These are phyloP conservation scores for Semaprochilodus insignis DNA, from an alignment of 2,797 vertebrate genomes.

Conservation along the genomic window DNA sequence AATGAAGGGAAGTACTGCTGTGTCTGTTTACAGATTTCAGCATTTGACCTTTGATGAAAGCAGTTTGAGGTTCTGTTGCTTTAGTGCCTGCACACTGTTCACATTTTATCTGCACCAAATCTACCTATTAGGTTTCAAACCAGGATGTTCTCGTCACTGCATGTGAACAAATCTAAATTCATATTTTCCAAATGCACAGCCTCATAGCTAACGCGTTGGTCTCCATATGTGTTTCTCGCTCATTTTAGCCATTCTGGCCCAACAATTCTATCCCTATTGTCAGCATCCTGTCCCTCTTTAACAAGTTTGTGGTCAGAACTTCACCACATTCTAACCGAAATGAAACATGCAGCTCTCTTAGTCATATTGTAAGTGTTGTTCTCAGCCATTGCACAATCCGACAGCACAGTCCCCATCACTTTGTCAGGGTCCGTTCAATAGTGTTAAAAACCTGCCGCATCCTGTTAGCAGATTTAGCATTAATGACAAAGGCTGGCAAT, in stretches of 20 bases:
- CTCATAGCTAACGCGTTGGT: conserved; percentile 6
- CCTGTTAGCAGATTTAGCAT: conserved; percentile 38
- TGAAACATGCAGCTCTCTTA: conserved; percentile 55
- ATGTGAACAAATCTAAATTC: background rate
- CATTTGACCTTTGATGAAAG: conserved; percentile 18
- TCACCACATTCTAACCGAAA: conserved; percentile 43
- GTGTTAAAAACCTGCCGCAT: conserved; percentile 24
- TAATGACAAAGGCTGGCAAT: conserved; percentile 23
- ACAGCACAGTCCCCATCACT: background rate
- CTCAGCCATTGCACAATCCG: conserved; percentile 38
- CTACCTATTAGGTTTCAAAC: background rate
- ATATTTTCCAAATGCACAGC: background rate
- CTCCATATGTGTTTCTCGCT: conserved; percentile 8
- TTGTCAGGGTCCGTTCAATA: conserved; percentile 32
- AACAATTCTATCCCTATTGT: conserved; percentile 7
- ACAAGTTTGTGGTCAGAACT: conserved; percentile 57
- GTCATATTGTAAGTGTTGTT: conserved; percentile 41
- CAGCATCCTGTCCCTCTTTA: conserved; percentile 54
- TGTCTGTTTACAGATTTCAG: conserved; percentile 15
- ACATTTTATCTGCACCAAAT: background rate
- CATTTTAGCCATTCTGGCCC: conserved; percentile 4
- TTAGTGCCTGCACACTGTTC: background rate
- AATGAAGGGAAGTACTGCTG: conserved; percentile 17
- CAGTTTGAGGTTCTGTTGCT: background rate
- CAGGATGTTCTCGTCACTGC: background rate